Conservation (phyloP, 2,888 invertebrate genomes). For the Poecilobothrus nobilitatus region DNA sequence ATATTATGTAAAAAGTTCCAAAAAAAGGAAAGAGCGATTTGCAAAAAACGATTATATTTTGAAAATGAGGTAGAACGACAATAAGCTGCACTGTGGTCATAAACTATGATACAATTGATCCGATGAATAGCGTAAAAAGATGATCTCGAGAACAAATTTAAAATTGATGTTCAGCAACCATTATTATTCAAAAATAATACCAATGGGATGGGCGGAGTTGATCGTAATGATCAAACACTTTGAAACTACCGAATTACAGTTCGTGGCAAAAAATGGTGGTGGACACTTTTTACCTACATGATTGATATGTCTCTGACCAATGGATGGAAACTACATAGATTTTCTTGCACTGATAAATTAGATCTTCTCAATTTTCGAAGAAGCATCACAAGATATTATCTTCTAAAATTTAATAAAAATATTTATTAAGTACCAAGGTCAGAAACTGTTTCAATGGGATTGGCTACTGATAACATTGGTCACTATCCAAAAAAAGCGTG, state of each 20-base stretch:
- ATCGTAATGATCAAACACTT: neutral
- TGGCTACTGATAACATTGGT: neutral
- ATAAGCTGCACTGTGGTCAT: neutral
- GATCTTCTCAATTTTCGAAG: conserved; percentile 2
- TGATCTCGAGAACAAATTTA: neutral
- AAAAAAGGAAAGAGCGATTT: neutral
- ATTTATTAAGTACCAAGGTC: neutral
- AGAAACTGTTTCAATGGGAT: neutral
- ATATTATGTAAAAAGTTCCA: neutral
- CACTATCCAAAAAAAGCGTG: conserved; percentile 8
- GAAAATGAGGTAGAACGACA: neutral
- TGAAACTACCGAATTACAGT: neutral
- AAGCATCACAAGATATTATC: neutral
- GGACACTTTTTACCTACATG: neutral
- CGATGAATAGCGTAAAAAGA: neutral
- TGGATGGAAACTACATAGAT: neutral
- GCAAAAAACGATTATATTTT: neutral
- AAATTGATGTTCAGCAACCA: neutral
- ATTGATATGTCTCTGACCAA: neutral
- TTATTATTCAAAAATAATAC: conserved; percentile 3
- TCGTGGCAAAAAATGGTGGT: conserved; percentile 4
- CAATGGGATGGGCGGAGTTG: neutral
- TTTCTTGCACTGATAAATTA: conserved; percentile 5
- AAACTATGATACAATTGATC: neutral
- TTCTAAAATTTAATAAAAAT: neutral